Percentiles rank a stretch among this genome's conserved stretches.
These are phyloP conservation scores for Melieria picta DNA, from an alignment of 2,888 invertebrate genomes.

Conservation along the genomic window DNA sequence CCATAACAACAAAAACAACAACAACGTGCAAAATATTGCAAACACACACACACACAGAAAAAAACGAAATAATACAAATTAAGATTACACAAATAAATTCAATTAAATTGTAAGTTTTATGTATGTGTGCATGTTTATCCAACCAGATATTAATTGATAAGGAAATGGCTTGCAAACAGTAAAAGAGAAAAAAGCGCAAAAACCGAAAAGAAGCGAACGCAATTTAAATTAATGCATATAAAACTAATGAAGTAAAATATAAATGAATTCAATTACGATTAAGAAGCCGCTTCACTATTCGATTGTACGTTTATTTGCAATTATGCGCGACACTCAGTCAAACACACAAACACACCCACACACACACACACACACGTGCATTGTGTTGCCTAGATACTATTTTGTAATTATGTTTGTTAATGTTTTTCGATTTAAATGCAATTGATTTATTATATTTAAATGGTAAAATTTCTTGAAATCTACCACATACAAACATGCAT, in stretches of 20 bases:
- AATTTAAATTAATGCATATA: too few relatives aligned
- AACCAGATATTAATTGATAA: constrained; percentile 3
- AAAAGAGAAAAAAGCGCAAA: constrained; percentile 2
- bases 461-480: too few relatives aligned
- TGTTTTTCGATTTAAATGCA: neutral
- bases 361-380: too few relatives aligned
- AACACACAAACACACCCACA: too few relatives aligned
- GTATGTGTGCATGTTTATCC: constrained; percentile 24
- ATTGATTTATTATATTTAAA: neutral
- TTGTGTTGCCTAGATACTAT: neutral
- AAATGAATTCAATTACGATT: too few relatives aligned
- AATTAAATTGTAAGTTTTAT: constrained; percentile 26
- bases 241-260: too few relatives aligned
- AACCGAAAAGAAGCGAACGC: neutral
- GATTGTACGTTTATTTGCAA: constrained; percentile 5
- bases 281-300: neutral
- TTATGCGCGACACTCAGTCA: neutral
- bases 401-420: constrained; percentile 15
- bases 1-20: neutral
- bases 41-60: neutral
- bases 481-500: neutral
- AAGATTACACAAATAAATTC: neutral
- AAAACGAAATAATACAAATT: constrained; percentile 1
- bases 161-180: neutral
- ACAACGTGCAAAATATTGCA: neutral